Base-by-base conservation (phyloP, 2,888 invertebrate genomes). In the Erpobdella octoculata region DNA sequence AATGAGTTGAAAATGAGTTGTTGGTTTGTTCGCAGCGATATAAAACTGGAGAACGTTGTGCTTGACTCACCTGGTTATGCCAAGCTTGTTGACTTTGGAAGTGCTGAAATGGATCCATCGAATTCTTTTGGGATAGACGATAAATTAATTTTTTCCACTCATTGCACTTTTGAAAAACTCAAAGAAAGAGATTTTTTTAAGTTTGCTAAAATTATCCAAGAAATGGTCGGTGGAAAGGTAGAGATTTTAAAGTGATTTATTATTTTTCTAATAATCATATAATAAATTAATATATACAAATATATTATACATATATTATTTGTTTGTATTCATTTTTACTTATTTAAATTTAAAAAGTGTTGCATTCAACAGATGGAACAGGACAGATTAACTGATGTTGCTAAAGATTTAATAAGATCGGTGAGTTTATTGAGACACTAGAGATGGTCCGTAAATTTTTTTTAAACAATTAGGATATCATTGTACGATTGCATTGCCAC, bases 11-110 rank as follows among this genome's bases (percentile, higher is more conserved):
- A n/a, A n/a, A n/a, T n/a, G n/a, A n/a, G n/a, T n/a, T n/a, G n/a
- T n/a, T n/a, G n/a, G n/a, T n/a, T n/a, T n/a, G n/a, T n/a, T n/a
- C n/a, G n/a, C n/a, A n/a, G 62, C 31, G 62, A 62, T 35, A 31
- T 62, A n/a, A 62, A 62, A 62, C 31, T 15, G 8, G 62, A 62
- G 35, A 62, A 62, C 35, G 33, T 62, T 9, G 62, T 62, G 35
- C 31, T 62, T n/a, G 35, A 62, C 62, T 33, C n/a, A 62, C n/a
- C n/a, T 62, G 62, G 62, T 18, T 62, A 62, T 62, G 33, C 62
- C n/a, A 62, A 62, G 35, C 31, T 62, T 12, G 62, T 62, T 21
- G 62, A 62, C 33, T n/a, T 62, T n/a, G 62, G 62, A 62, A 62
- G 62, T 9, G 62, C 62, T 33, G 35, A 62, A 62, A 33, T 62